These are phyloP conservation scores for Hetaerina titia DNA, from an alignment of 2,888 invertebrate genomes.

Conservation along the genomic window DNA sequence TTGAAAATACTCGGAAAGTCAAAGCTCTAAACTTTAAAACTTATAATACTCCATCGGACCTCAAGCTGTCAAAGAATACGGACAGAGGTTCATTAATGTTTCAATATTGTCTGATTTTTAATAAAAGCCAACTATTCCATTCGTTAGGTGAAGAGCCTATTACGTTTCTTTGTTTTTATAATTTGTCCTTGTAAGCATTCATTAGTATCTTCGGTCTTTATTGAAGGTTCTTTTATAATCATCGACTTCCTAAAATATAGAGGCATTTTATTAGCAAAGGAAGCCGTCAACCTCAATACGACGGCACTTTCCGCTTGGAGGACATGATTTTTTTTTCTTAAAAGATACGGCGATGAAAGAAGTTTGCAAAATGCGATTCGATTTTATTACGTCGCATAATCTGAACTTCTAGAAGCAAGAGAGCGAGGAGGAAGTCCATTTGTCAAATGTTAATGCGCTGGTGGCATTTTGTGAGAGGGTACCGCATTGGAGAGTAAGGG, in stretches of 20 bases:
- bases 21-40: no score
- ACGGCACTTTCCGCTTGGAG: not conserved
- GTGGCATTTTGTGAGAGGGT: not conserved
- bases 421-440: not conserved
- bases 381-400: not conserved
- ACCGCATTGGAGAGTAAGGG: not conserved
- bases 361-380: not conserved
- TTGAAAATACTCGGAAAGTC: no score
- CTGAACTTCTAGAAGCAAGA: not conserved
- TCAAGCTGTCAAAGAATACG: no score
- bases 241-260: not conserved
- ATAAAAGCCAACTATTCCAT: no score
- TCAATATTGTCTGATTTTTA: no score
- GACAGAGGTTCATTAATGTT: no score
- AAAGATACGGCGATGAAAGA: not conserved
- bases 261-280: not conserved
- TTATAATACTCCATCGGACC: no score
- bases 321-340: not conserved
- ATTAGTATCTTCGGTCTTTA: not conserved
- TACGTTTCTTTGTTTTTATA: no score
- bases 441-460: slow-evolving; percentile 11
- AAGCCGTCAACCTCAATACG: not conserved
- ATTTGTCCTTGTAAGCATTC: no score
- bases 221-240: not conserved
- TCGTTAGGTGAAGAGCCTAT: no score